A percentile compares a stretch with the other conserved stretches of the same genome.
These are phyloP conservation scores for Mormoops blainvillei DNA, from an alignment of 2,113 vertebrate genomes.

Conservation along the genomic window DNA sequence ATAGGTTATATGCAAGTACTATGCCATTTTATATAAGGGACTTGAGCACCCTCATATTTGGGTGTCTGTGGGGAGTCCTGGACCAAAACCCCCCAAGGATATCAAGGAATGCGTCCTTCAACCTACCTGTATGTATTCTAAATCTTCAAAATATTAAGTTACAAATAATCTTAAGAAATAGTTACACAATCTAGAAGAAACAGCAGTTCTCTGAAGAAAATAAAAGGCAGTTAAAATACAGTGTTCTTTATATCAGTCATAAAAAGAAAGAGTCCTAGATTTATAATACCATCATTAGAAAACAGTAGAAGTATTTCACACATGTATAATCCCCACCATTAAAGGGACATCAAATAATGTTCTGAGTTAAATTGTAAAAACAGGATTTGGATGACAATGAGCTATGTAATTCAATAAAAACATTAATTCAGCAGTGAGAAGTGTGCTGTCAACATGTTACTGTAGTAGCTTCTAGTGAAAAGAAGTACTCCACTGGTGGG, in stretches of 20 bases:
- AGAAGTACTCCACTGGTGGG: neutral
- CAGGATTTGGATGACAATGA: neutral
- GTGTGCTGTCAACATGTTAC: neutral
- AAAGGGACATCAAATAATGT: neutral
- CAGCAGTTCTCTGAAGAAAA: neutral
- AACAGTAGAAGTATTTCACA: neutral
- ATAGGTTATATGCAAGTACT: neutral
- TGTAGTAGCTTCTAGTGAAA: neutral
- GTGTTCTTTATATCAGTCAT: neutral
- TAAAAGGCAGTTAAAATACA: neutral
- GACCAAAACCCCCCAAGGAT: no score
- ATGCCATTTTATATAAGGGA: neutral
- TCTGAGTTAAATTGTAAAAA: neutral
- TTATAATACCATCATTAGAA: neutral
- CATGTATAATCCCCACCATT: neutral
- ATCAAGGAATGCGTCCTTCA: neutral
- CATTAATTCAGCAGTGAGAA: neutral
- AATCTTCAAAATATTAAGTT: neutral
- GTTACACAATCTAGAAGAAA: neutral
- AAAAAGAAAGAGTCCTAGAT: neutral
- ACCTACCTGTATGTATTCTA: neutral
- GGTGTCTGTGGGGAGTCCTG: no score
- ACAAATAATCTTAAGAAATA: neutral
- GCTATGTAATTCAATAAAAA: neutral
- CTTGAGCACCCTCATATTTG: neutral